phyloP scores from a whole-genome alignment of 2,113 vertebrate genomes.

The Heloderma charlesbogerti region DNA sequence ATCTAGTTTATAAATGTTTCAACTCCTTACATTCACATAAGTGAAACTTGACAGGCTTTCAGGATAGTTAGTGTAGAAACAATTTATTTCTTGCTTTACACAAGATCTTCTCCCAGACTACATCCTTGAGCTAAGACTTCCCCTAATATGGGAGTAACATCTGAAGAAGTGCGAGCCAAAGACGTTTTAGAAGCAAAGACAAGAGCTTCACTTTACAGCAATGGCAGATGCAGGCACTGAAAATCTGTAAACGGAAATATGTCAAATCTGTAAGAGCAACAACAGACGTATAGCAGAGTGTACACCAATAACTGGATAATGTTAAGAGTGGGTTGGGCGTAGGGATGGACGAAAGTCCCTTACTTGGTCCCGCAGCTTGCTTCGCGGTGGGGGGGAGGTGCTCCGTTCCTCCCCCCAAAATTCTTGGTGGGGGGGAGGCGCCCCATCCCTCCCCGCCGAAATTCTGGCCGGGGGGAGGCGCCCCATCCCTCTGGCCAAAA shows the following conservation, averaged over 20 bases:
- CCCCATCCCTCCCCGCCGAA: too few species aligned
- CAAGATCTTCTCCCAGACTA: neutral
- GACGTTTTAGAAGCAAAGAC: neutral
- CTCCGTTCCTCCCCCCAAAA: too few species aligned
- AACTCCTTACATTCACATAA: conserved; percentile 11
- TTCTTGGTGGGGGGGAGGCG: too few species aligned
- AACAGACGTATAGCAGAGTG: neutral
- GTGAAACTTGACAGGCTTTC: conserved; percentile 37
- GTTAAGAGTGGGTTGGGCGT: too few species aligned
- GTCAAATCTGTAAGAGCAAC: neutral
- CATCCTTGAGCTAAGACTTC: neutral
- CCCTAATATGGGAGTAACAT: rapidly evolving
- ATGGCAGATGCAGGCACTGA: neutral
- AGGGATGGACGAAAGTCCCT: too few species aligned
- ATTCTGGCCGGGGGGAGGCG: too few species aligned
- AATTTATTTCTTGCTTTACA: conserved; percentile 5
- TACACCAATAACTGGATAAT: neutral
- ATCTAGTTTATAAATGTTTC: conserved; percentile 37
- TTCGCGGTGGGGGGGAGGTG: too few species aligned
- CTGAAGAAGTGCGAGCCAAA: neutral
- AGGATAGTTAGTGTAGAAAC: conserved; percentile 1
- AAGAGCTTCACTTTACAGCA: neutral
- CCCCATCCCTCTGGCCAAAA: too few species aligned
- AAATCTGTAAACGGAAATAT: neutral
- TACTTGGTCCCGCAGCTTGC: too few species aligned